Percentiles rank a stretch among this genome's conserved stretches.
Conservation (phyloP, 2,113 vertebrate genomes). For the Anhinga rufa region DNA sequence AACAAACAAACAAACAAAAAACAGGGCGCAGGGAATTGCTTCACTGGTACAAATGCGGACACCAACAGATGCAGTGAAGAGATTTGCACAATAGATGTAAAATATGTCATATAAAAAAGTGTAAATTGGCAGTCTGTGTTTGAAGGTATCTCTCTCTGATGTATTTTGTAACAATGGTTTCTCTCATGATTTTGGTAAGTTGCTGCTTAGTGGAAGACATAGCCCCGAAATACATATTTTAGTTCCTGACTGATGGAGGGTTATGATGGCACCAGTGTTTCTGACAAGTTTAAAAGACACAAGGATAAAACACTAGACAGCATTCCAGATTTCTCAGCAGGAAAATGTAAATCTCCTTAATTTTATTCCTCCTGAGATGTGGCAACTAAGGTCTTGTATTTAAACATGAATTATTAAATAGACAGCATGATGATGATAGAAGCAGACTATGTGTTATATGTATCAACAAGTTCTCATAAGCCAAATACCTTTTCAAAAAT, state of each 20-base stretch:
- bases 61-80: not conserved
- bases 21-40: not conserved
- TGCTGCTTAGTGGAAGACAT: not conserved
- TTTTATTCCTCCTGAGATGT: conserved; percentile 36
- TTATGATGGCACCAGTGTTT: conserved; percentile 4
- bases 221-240: not conserved
- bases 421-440: conserved; percentile 7
- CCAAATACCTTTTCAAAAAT: conserved; percentile 34
- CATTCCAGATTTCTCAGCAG: conserved; percentile 3
- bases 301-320: conserved; percentile 1
- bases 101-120: not conserved
- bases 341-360: conserved; percentile 46
- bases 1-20: too few species aligned
- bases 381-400: conserved; percentile 27
- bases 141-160: not conserved
- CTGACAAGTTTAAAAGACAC: conserved; percentile 2
- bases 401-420: conserved; percentile 24
- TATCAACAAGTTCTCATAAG: conserved; percentile 45
- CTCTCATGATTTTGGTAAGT: not conserved
- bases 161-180: not conserved
- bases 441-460: not conserved
- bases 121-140: not conserved
- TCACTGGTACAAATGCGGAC: not conserved
- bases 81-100: not conserved
- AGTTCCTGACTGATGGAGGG: not conserved